phyloP scores from a whole-genome alignment of 1,140 invertebrate genomes.

The Ips typographus region DNA sequence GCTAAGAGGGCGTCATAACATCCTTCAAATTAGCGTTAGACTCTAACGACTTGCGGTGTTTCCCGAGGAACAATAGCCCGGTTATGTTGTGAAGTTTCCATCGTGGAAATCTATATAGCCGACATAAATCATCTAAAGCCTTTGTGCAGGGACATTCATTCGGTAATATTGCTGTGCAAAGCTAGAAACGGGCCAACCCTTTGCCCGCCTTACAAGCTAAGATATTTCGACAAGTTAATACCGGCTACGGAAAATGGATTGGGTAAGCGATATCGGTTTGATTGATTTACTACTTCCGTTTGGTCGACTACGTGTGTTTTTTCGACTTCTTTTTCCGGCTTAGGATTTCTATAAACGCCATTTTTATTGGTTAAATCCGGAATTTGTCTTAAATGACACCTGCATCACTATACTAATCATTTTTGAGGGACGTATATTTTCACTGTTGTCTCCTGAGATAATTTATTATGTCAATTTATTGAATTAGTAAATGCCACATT shows the following conservation, averaged over 20 bases:
- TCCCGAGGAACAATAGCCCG: conserved; percentile 17
- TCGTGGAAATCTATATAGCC: conserved; percentile 30
- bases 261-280: conserved; percentile 7
- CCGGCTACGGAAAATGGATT: conserved; percentile 9
- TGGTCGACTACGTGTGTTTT: no score
- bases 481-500: no score
- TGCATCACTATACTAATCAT: no score
- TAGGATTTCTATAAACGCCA: no score
- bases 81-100: conserved; percentile 22
- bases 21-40: conserved; percentile 24
- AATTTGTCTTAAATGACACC: no score
- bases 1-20: conserved; percentile 11
- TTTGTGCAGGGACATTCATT: conserved; percentile 34
- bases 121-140: conserved; percentile 30
- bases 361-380: no score
- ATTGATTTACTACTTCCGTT: background rate
- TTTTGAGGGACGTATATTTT: no score
- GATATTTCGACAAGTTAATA: conserved; percentile 25
- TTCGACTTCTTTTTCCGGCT: no score
- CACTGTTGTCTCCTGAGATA: no score
- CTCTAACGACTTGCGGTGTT: conserved; percentile 25
- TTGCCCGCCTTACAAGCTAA: conserved; percentile 13
- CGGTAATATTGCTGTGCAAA: conserved; percentile 27
- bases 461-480: no score
- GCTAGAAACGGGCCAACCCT: conserved; percentile 19